These are phyloP conservation scores for Schlechtendalia chinensis DNA, from an alignment of 1,140 invertebrate species.

Conservation along the genomic window DNA sequence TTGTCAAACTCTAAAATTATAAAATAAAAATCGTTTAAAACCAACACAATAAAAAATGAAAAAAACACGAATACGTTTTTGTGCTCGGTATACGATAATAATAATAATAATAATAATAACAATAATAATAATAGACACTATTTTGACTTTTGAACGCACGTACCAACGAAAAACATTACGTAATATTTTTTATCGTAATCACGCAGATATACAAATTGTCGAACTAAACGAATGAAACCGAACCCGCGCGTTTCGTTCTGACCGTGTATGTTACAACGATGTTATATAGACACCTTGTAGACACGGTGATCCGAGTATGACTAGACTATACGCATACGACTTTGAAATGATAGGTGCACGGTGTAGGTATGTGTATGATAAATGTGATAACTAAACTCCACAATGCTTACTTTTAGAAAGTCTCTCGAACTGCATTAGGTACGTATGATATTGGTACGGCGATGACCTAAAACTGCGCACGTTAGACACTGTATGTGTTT, in stretches of 20 bases:
- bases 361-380: neutral
- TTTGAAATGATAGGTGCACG: neutral
- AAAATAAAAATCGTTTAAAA: neutral
- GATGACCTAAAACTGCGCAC: neutral
- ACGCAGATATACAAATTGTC: too few species aligned
- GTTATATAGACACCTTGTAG: neutral
- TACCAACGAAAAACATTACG: too few species aligned
- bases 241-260: neutral
- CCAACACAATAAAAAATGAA: neutral
- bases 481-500: too few species aligned
- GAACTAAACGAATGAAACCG: neutral
- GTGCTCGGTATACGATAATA: too few species aligned
- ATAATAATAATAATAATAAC: neutral
- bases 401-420: neutral
- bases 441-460: neutral
- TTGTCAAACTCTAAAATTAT: neutral
- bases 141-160: neutral
- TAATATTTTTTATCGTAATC: too few species aligned
- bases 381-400: neutral
- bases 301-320: neutral
- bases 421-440: neutral
- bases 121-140: neutral
- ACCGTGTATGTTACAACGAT: too few species aligned
- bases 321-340: neutral
- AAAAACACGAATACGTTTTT: too few species aligned